Conservation (phyloP, 2,888 invertebrate genomes). For the Octodonta nipae region DNA sequence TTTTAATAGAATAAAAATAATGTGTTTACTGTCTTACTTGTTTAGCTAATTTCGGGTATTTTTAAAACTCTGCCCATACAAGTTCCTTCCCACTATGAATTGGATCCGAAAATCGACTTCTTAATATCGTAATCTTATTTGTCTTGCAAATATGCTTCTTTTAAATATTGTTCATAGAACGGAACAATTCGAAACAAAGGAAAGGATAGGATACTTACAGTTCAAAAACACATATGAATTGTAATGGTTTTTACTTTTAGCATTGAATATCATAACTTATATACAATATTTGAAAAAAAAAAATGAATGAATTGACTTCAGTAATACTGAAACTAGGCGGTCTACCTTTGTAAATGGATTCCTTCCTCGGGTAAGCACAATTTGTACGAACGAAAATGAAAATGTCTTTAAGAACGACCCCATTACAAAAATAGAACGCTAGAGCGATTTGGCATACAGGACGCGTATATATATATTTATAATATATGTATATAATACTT, state of each 20-base stretch:
- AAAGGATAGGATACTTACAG: conserved; percentile 22
- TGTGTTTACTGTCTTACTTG: too few species aligned
- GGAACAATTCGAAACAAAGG: too few species aligned
- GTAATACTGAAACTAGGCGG: conserved; percentile 31
- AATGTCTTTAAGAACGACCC: conserved; percentile 16
- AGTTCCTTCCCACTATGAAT: too few species aligned
- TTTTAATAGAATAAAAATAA: too few species aligned
- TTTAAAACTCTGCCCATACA: too few species aligned
- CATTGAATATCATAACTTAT: conserved; percentile 32
- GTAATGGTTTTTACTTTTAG: conserved; percentile 33
- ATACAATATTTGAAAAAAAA: conserved; percentile 35
- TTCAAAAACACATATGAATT: conserved; percentile 35
- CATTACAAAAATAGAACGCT: conserved; percentile 27
- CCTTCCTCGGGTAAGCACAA: conserved; percentile 11
- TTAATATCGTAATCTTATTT: too few species aligned
- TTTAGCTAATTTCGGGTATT: too few species aligned
- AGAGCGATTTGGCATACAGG: conserved; percentile 34
- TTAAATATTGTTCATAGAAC: too few species aligned
- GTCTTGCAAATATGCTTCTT: too few species aligned
- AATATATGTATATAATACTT: conserved; percentile 25
- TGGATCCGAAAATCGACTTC: too few species aligned
- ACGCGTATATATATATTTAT: conserved; percentile 25
- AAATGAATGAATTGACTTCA: conserved; percentile 34
- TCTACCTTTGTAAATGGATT: conserved; percentile 24
- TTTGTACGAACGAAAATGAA: conserved; percentile 8